Conservation (phyloP, 2,888 invertebrate genomes). For the Heteromurus nitidus region DNA sequence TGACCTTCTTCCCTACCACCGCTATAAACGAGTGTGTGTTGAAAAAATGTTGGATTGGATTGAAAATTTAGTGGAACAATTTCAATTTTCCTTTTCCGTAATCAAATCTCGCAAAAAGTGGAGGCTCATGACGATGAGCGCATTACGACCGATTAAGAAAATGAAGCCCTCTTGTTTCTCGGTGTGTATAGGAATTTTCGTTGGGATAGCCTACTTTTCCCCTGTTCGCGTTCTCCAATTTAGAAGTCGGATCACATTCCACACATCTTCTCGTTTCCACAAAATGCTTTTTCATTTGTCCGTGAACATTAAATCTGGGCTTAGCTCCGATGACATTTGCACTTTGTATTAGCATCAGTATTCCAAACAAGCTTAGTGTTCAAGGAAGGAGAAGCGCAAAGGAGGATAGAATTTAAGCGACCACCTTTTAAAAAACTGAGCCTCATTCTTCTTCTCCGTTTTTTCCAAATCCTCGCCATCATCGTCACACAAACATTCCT, state of each 20-base stretch:
- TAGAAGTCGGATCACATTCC: neutral
- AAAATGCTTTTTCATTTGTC: neutral
- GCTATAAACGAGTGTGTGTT: too few relatives aligned
- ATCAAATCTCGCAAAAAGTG: neutral
- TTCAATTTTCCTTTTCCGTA: neutral
- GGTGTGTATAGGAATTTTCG: neutral
- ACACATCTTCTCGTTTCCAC: neutral
- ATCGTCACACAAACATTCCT: too few relatives aligned
- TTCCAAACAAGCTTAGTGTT: too few relatives aligned
- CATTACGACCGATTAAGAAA: too few relatives aligned
- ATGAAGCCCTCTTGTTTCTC: neutral
- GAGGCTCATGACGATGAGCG: neutral
- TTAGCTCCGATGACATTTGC: neutral
- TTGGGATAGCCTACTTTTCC: neutral
- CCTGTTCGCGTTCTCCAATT: neutral
- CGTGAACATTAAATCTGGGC: neutral
- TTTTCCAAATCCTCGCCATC: neutral
- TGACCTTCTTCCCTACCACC: too few relatives aligned
- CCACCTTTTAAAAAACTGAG: neutral
- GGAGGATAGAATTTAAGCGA: neutral
- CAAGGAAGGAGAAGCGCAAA: neutral
- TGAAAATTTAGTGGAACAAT: too few relatives aligned
- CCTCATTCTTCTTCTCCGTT: neutral
- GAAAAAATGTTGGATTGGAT: too few relatives aligned
- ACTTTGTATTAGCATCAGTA: slow-evolving; percentile 1